Base-by-base conservation (phyloP, 2,888 invertebrate genomes). In the Encarsia formosa region DNA sequence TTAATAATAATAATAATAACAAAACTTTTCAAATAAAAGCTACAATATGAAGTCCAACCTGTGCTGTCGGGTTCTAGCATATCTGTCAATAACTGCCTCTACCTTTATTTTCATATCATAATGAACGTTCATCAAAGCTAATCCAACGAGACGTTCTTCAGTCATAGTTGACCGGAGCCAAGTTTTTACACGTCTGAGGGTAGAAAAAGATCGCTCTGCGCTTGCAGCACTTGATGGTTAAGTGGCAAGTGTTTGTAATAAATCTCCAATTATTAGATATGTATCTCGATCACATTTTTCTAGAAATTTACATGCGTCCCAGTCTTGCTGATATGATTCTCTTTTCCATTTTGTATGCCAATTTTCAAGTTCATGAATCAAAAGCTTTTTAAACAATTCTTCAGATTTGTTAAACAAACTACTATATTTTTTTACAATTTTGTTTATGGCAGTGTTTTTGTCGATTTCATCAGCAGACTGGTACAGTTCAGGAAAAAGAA, bases 151-250 rank as follows among this genome's bases (percentile, higher is more conserved):
- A 18, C 58, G 34, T 29, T 56, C 49, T 37, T 58, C 54, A 6
- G 20, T 35, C 56, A 58, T 61, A 40, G 56, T 59, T 18, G 56
- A 52, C 24, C 60, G 51, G 22, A 61, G 50, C 57, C 58, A 62
- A n/a, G 58, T 59, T 43, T 58, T 64, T 18, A 64, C 52, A 40
- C 55, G 51, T 13, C 53, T 44, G 31, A 62, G 44, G 11, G 58
- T 61, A 31, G 57, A 61, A 49, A 61, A 59, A 19, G 48, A 52
- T 37, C 59, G 41, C 43, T 59, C 60, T 15, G 57, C 53, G 4
- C 53, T 48, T 26, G 58, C 55, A 22, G 55, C 57, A 23, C 52
- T 57, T n/a, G 45, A 37, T 2, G 54, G 59, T 11, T 56, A 37
- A 15, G 50, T 43, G 13, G 39, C 22, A 16, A 52, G 40, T 32